phyloP scores from a whole-genome alignment of 2,888 invertebrate genomes.

The Hydropsyche betteni region DNA sequence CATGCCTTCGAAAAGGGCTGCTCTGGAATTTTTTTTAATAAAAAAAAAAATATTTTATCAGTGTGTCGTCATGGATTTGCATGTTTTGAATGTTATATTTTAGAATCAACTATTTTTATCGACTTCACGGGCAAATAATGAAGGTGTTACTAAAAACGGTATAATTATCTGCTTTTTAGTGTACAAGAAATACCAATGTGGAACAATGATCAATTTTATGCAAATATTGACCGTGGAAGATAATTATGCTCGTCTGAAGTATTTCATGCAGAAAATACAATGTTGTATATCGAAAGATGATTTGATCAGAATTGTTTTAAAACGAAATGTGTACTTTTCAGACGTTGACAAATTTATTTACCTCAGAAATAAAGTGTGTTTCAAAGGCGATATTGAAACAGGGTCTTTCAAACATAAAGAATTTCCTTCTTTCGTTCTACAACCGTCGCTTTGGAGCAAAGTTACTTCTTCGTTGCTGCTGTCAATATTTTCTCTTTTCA shows the following conservation, averaged over 20 bases:
- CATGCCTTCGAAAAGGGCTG: constrained; percentile 70
- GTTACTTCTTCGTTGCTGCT: constrained; percentile 54
- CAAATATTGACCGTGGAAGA: background rate
- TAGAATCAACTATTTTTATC: too few relatives aligned
- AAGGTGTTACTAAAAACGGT: too few relatives aligned
- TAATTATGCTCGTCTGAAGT: background rate
- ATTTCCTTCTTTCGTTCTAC: constrained; percentile 61
- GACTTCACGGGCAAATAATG: too few relatives aligned
- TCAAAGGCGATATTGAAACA: constrained; percentile 59
- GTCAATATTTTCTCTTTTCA: constrained; percentile 55
- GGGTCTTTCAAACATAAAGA: constrained; percentile 61
- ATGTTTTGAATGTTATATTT: too few relatives aligned
- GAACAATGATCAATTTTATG: constrained; percentile 9
- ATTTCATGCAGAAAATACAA: too few relatives aligned
- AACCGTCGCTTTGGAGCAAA: constrained; percentile 59
- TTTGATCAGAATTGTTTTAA: too few relatives aligned
- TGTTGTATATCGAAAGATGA: too few relatives aligned
- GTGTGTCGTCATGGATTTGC: background rate
- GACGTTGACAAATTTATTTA: constrained; percentile 5
- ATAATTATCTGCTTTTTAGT: too few relatives aligned
- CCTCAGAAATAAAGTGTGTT: constrained; percentile 57
- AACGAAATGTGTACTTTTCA: too few relatives aligned
- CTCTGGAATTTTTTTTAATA: constrained; percentile 56
- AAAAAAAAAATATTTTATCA: background rate
- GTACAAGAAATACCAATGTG: background rate